Percentiles rank a stretch among this genome's conserved stretches.
These are phyloP conservation scores for Acanthochromis polyacanthus DNA, from an alignment of 2,113 vertebrate genomes.

Conservation along the genomic window DNA sequence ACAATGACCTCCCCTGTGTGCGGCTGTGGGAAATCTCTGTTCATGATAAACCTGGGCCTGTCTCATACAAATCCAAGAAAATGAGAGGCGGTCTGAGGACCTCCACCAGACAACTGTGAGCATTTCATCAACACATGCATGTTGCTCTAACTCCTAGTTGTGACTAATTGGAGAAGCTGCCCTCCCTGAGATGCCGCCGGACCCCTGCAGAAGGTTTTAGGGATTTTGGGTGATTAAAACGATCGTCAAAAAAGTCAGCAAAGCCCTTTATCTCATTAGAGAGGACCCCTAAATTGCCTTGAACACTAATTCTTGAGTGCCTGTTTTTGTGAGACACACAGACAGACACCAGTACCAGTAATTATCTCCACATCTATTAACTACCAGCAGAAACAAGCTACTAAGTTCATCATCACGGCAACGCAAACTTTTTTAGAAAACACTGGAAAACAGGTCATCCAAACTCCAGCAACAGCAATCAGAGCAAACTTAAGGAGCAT, in stretches of 20 bases:
- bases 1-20: slow-evolving; percentile 54
- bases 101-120: not conserved
- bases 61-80: not conserved
- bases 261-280: slow-evolving; percentile 75
- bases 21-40: slow-evolving; percentile 43
- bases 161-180: slow-evolving; percentile 21
- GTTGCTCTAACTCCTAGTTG: slow-evolving; percentile 2
- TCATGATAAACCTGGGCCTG: slow-evolving; percentile 11
- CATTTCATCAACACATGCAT: not conserved
- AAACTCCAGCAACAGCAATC: not conserved
- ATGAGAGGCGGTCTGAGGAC: not conserved
- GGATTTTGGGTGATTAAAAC: slow-evolving; percentile 65
- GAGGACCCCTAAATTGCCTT: slow-evolving; percentile 36
- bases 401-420: not conserved
- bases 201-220: slow-evolving; percentile 49
- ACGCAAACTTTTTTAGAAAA: not conserved
- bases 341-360: not conserved
- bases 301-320: slow-evolving; percentile 1
- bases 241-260: slow-evolving; percentile 45
- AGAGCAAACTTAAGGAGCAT: slow-evolving; percentile 5
- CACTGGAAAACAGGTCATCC: not conserved
- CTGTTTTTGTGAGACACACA: slow-evolving; percentile 11
- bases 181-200: slow-evolving; percentile 1
- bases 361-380: not conserved
- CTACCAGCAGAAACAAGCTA: not conserved